Evolutionary conservation across 2,113 vertebrate genomes (phyloP).

Genomic region (Rhinogobius similis): DNA sequence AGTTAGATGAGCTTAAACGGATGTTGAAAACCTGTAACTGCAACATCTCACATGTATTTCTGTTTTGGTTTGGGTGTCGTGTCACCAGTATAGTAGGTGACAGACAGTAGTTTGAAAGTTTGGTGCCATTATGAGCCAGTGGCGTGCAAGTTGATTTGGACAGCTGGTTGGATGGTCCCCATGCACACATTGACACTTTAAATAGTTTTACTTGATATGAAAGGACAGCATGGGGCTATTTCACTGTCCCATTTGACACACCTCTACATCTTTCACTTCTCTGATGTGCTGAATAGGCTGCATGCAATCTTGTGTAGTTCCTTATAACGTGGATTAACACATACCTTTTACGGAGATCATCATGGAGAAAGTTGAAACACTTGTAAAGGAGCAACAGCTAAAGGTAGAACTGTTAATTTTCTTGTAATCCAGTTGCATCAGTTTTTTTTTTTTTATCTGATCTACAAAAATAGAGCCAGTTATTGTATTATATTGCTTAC

Average conservation of each 20-base stretch:
- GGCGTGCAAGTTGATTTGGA: not conserved
- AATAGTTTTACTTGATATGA: not conserved
- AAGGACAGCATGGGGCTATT: constrained; percentile 8
- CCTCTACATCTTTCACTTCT: constrained; percentile 63
- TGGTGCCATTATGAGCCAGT: not conserved
- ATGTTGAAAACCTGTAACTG: not conserved
- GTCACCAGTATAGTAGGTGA: not conserved
- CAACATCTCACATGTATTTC: constrained; percentile 4
- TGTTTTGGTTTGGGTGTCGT: constrained; percentile 1
- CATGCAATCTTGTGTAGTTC: not conserved
- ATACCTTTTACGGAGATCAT: constrained; percentile 2
- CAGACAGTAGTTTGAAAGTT: not conserved
- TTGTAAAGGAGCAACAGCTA: constrained; percentile 71
- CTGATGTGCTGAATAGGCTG: not conserved
- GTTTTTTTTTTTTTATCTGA: too few relatives aligned
- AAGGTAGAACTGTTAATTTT: constrained; percentile 64
- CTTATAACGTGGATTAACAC: not conserved
- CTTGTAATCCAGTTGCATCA: not conserved
- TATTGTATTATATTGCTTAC: too few relatives aligned
- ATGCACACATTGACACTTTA: not conserved
- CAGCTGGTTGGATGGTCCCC: not conserved
- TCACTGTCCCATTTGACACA: constrained; percentile 18
- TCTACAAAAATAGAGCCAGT: too few relatives aligned
- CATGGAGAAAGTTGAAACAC: constrained; percentile 72
- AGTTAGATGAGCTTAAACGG: constrained; percentile 8